Evolutionary conservation across 2,113 vertebrate species (phyloP).

Genomic region (Machaerirhynchus nigripectus): DNA sequence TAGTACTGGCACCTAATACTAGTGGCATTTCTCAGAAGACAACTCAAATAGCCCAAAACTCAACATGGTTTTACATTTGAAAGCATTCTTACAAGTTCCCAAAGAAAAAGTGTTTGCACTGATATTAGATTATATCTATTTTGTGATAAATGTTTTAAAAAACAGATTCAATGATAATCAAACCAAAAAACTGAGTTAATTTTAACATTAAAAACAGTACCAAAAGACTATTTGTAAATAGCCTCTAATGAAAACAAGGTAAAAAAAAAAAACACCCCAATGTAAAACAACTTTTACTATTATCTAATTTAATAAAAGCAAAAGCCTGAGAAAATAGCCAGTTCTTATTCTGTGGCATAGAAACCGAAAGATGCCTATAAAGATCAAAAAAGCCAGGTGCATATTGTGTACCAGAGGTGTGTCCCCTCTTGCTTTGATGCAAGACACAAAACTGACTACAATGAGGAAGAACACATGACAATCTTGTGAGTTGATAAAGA

Average conservation of each 20-base stretch:
- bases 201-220: neutral
- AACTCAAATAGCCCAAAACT: neutral
- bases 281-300: neutral
- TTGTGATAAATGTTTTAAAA: neutral
- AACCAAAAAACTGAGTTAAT: neutral
- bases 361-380: neutral
- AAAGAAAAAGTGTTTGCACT: neutral
- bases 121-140: neutral
- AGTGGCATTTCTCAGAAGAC: neutral
- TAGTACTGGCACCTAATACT: neutral
- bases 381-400: neutral
- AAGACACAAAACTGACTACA: neutral
- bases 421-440: neutral
- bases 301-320: neutral
- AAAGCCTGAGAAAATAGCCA: neutral
- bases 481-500: neutral
- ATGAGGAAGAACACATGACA: neutral
- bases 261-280: neutral
- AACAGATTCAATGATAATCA: neutral
- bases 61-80: neutral
- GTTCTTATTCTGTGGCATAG: neutral
- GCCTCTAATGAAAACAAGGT: neutral
- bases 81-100: neutral
- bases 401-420: neutral
- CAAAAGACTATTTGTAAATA: neutral